A percentile compares a stretch with the other conserved stretches of the same genome.
Evolutionary conservation across 2,888 invertebrate genomes (phyloP).

Genomic region (Agonopterix alstromeriana): DNA sequence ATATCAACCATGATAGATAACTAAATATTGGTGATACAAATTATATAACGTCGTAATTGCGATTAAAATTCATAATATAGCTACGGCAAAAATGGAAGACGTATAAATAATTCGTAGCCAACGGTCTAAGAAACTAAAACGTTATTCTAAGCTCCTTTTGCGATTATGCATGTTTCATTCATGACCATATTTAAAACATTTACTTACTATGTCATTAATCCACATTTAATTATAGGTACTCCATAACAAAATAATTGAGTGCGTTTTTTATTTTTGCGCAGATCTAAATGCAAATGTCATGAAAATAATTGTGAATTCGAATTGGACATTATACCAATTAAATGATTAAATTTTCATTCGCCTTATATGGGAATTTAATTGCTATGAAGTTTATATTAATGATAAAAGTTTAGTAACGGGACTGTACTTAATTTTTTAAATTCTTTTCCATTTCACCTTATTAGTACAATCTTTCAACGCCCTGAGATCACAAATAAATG

Average conservation of each 20-base stretch:
- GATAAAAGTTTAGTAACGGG: constrained; percentile 14
- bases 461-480: constrained; percentile 29
- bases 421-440: constrained; percentile 17
- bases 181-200: constrained; percentile 7
- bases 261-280: too few relatives aligned
- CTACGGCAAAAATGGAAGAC: constrained; percentile 67
- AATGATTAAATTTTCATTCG: too few relatives aligned
- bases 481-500: constrained; percentile 73
- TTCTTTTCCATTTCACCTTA: constrained; percentile 25
- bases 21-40: constrained; percentile 18
- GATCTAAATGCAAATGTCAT: background rate
- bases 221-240: constrained; percentile 2
- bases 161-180: constrained; percentile 19
- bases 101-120: constrained; percentile 74
- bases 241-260: constrained; percentile 3
- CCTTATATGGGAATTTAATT: background rate
- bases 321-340: too few relatives aligned
- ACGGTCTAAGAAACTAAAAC: constrained; percentile 54
- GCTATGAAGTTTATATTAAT: constrained; percentile 10
- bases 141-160: constrained; percentile 46
- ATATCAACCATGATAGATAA: constrained; percentile 11
- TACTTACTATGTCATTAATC: constrained; percentile 1
- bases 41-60: constrained; percentile 16
- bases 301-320: background rate
- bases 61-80: constrained; percentile 16